Conservation (phyloP, 2,888 invertebrate species). For the Pseudococcus longispinus region DNA sequence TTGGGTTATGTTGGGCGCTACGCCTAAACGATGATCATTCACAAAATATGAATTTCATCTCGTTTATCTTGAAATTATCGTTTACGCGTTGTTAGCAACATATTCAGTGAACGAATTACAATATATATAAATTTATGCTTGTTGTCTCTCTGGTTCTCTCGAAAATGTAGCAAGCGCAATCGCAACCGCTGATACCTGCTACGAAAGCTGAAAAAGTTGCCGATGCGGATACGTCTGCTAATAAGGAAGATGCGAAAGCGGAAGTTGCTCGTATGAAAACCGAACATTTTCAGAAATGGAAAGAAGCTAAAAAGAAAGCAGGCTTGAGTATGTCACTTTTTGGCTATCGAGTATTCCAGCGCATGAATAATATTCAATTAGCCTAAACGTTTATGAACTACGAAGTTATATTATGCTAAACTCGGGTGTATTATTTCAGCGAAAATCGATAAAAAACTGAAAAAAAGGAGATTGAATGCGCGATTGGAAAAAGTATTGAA, state of each 20-base stretch:
- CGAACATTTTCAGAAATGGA: constrained; percentile 49
- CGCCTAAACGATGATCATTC: constrained; percentile 42
- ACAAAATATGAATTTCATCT: not conserved
- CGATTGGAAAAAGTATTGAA: constrained; percentile 51
- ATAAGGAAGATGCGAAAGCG: not conserved
- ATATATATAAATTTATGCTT: constrained; percentile 48
- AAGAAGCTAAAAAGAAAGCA: constrained; percentile 33
- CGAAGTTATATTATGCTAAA: not conserved
- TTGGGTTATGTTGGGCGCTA: constrained; percentile 47
- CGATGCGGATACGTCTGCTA: not conserved
- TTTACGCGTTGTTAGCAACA: constrained; percentile 41
- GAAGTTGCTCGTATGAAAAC: constrained; percentile 46
- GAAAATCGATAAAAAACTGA: constrained; percentile 53
- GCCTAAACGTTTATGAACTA: too few species aligned
- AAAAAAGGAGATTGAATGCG: constrained; percentile 45
- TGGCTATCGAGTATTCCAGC: too few species aligned
- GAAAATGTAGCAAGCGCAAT: constrained; percentile 39
- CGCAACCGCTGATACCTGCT: not conserved
- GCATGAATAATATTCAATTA: too few species aligned
- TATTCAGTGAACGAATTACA: constrained; percentile 46
- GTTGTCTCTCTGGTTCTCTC: constrained; percentile 56
- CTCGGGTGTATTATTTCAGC: not conserved
- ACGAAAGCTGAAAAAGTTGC: not conserved
- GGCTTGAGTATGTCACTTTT: constrained; percentile 28
- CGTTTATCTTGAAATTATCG: not conserved